Evolutionary conservation across 2,888 invertebrate genomes (phyloP), one percentile per base, ranked within the genome.

Genomic region (Ceratothoa steindachneri): DNA sequence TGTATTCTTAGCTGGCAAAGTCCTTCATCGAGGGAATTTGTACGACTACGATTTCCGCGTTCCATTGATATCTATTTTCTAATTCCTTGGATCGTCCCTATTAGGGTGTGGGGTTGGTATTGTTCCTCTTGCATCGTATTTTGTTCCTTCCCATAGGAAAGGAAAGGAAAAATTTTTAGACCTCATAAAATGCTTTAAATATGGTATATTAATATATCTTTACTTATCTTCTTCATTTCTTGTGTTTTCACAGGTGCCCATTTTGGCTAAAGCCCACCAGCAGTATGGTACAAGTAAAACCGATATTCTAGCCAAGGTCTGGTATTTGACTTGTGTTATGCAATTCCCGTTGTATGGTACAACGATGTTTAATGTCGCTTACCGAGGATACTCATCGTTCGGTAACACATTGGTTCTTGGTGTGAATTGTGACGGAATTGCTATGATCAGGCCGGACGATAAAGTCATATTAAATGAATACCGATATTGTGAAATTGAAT

Each of bases 321-420:
- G 96, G 80, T 97, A 97, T 84, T 86, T 97, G 77, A 93, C 95
- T 0, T 95, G 95, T 83, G 96, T 97, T 3, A 96, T 96, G 93
- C 96, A 97, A 85, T 97, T 95, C 84, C 95, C 96, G 0, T 87
- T 97, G 0, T 94, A 93, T 81, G 94, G 94, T 4, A 92, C 93
- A 74, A 93, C 93, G 51, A 87, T 91, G 82, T 94, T 92, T 86
- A 91, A 91, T 12, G 96, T 96, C 76, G 92, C 92, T 0, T 97
- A 96, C 84, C 90, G 94, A 81, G 96, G 96, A 15, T 94, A 95
- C 83, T 95, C 95, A 93, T 92, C 93, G 3, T 95, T 95, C 83
- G 94, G 87, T 64, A 86, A 86, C 80, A 86, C 85, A 74, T 83
- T 88, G 29, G 88, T 95, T 2, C 87, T 97, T 30, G 97, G 96